phyloP scores from a whole-genome alignment of 2,888 invertebrate genomes.

The Andrena flavipes region DNA sequence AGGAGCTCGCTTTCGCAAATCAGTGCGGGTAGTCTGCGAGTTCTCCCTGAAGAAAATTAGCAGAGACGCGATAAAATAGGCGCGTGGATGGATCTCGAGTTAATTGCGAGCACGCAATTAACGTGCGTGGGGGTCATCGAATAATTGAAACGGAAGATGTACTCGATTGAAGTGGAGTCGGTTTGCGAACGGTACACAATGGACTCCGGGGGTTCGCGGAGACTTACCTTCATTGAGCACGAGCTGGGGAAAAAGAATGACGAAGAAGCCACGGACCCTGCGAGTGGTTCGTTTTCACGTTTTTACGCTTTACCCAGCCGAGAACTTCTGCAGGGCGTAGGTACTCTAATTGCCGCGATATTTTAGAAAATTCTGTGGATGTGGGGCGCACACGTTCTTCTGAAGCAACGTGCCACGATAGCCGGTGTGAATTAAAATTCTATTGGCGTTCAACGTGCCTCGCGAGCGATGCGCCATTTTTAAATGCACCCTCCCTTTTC shows the following conservation, averaged over 20 bases:
- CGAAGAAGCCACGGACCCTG: neutral
- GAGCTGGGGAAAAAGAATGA: neutral
- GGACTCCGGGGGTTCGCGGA: too few relatives aligned
- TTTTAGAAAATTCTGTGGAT: conserved; percentile 16
- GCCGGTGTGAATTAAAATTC: conserved; percentile 14
- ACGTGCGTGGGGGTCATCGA: neutral
- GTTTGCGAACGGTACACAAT: too few relatives aligned
- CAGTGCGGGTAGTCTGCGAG: neutral
- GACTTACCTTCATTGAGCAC: neutral
- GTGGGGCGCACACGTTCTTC: neutral
- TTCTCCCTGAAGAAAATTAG: neutral
- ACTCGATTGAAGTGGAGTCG: too few relatives aligned
- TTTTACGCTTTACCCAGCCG: too few relatives aligned
- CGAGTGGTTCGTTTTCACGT: too few relatives aligned
- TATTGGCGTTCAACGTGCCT: neutral
- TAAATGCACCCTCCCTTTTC: too few relatives aligned
- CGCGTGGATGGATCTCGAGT: neutral
- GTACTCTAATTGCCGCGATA: conserved; percentile 39
- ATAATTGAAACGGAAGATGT: too few relatives aligned
- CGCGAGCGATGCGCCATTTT: too few relatives aligned
- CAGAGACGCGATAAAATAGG: neutral
- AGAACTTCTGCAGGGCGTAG: too few relatives aligned
- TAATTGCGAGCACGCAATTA: conserved; percentile 34
- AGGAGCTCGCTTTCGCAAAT: too few relatives aligned
- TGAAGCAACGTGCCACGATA: neutral